These are phyloP conservation scores for Nephrotoma guestfalica DNA, from an alignment of 2,888 invertebrate genomes.

Conservation along the genomic window DNA sequence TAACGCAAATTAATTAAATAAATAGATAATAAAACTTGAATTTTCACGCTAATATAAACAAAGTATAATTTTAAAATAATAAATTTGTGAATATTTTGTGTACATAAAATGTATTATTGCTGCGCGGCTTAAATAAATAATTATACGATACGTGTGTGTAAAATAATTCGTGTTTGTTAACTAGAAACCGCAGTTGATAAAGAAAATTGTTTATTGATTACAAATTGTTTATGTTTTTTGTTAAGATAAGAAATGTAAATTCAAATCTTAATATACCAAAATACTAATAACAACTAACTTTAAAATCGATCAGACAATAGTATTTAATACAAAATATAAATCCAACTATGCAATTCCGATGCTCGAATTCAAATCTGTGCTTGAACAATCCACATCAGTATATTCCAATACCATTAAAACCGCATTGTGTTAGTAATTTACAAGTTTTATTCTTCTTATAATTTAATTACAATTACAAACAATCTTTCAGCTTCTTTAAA, in stretches of 20 bases:
- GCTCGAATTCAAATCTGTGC: constrained; percentile 30
- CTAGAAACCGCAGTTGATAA: neutral
- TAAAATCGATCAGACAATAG: neutral
- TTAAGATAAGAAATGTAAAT: neutral
- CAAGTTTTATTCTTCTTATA: neutral
- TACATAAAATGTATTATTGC: neutral
- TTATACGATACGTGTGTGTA: neutral
- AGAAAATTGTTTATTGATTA: neutral
- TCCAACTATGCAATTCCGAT: constrained; percentile 25
- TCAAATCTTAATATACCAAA: neutral
- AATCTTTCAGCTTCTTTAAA: neutral
- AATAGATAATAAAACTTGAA: neutral
- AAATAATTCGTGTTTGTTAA: neutral
- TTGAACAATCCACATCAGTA: constrained; percentile 19
- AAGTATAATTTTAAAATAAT: neutral
- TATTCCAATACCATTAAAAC: neutral
- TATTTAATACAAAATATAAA: neutral
- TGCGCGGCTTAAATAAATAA: neutral
- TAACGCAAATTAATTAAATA: neutral
- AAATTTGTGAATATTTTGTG: neutral
- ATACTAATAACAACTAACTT: neutral
- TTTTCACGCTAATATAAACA: neutral
- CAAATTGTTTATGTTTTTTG: neutral
- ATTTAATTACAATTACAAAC: neutral
- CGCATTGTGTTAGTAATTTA: neutral